A percentile compares a stretch with the other conserved stretches of the same genome.
Evolutionary conservation across 2,113 vertebrate genomes (phyloP).

Genomic region (Callionymus lyra): DNA sequence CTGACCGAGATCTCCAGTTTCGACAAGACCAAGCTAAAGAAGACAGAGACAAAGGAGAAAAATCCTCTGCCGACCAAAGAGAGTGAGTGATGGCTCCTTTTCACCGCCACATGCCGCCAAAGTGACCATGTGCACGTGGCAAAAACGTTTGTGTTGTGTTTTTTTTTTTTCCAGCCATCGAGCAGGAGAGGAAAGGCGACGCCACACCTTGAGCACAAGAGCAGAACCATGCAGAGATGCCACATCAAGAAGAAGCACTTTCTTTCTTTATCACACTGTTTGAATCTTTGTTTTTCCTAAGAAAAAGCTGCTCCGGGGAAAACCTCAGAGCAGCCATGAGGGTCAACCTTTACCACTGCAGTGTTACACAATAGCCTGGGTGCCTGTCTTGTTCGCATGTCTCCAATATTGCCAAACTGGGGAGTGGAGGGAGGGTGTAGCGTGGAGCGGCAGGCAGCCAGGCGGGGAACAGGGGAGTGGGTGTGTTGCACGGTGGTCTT

Average conservation of each 20-base stretch:
- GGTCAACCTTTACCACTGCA: slow-evolving; percentile 19
- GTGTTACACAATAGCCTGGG: slow-evolving; percentile 31
- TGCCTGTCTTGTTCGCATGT: slow-evolving; percentile 48
- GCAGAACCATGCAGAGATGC: slow-evolving; percentile 48
- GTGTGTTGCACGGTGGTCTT: slow-evolving; percentile 2
- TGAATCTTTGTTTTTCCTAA: slow-evolving; percentile 44
- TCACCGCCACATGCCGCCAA: background rate
- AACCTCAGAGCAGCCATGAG: slow-evolving; percentile 25
- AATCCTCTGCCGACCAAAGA: slow-evolving; percentile 85
- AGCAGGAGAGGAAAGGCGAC: slow-evolving; percentile 73
- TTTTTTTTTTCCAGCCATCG: slow-evolving; percentile 62
- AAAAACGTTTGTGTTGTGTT: too few relatives aligned
- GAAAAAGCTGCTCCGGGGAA: slow-evolving; percentile 45
- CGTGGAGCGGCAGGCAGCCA: slow-evolving; percentile 43
- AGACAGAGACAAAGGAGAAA: slow-evolving; percentile 84
- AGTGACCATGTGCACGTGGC: too few relatives aligned
- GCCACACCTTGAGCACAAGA: slow-evolving; percentile 61
- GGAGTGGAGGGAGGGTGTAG: slow-evolving; percentile 38
- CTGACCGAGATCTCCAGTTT: slow-evolving; percentile 80
- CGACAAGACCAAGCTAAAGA: slow-evolving; percentile 86
- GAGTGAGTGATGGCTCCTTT: slow-evolving; percentile 66
- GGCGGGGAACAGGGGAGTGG: slow-evolving; percentile 7
- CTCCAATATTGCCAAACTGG: slow-evolving; percentile 54
- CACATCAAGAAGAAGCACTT: slow-evolving; percentile 62
- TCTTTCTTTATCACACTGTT: slow-evolving; percentile 60